A percentile compares a stretch with the other conserved stretches of the same genome.
These are phyloP conservation scores for Drosophila kepulauana DNA, from an alignment of 1,140 invertebrate species.

Conservation along the genomic window DNA sequence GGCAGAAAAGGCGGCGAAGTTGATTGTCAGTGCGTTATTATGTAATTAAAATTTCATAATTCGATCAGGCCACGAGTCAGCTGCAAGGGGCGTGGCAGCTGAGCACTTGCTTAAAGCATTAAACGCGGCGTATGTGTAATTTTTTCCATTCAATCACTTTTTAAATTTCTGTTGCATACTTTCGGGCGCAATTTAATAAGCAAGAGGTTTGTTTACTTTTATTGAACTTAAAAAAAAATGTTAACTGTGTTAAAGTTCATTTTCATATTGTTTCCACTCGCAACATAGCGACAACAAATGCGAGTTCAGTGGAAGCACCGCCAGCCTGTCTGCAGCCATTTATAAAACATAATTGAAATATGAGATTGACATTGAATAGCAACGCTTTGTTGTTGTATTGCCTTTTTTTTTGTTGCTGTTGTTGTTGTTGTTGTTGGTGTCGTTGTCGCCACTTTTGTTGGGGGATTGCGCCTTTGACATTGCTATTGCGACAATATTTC, in stretches of 20 bases:
- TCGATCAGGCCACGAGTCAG: slow-evolving; percentile 55
- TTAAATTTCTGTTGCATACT: slow-evolving; percentile 26
- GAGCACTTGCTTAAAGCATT: slow-evolving; percentile 4
- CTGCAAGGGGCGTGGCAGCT: slow-evolving; percentile 1
- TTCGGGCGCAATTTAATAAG: slow-evolving; percentile 9
- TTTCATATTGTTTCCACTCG: background rate
- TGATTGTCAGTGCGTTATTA: slow-evolving; percentile 52
- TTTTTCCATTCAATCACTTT: slow-evolving; percentile 1
- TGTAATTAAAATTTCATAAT: slow-evolving; percentile 73
- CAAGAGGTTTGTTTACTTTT: background rate
- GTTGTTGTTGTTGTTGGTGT: slow-evolving; percentile 41
- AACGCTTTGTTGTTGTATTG: slow-evolving; percentile 40
- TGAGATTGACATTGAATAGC: slow-evolving; percentile 81
- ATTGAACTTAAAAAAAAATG: background rate
- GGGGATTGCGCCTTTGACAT: slow-evolving; percentile 45
- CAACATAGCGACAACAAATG: slow-evolving; percentile 21
- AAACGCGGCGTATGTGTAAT: slow-evolving; percentile 48
- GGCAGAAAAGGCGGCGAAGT: slow-evolving; percentile 15
- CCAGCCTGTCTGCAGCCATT: slow-evolving; percentile 75
- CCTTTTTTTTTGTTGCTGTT: background rate
- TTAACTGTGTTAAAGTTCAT: background rate
- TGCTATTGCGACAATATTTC: slow-evolving; percentile 57
- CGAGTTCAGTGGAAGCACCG: slow-evolving; percentile 2
- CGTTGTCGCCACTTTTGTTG: slow-evolving; percentile 62
- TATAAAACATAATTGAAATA: slow-evolving; percentile 83